A percentile compares a stretch with the other conserved stretches of the same genome.
Evolutionary conservation across 1,140 invertebrate species (phyloP).

Genomic region (Melitaea cinxia): DNA sequence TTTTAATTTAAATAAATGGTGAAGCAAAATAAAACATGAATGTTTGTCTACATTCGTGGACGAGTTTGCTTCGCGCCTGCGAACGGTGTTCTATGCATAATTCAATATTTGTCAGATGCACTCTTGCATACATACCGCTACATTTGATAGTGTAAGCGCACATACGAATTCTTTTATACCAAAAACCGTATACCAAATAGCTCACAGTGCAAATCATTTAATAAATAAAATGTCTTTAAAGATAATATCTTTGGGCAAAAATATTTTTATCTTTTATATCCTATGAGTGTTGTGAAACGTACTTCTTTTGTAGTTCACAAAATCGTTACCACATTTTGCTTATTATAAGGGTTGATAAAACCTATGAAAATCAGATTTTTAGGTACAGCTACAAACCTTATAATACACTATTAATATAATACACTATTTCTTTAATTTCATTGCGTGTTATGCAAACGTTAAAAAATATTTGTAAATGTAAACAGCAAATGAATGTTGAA

Average conservation of each 20-base stretch:
- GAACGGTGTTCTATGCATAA: conserved; percentile 20
- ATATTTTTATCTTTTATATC: too few relatives aligned
- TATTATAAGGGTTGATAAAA: too few relatives aligned
- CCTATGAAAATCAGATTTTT: too few relatives aligned
- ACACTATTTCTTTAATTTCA: not conserved
- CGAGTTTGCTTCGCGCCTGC: conserved; percentile 7
- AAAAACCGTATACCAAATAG: too few relatives aligned
- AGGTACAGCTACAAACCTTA: too few relatives aligned
- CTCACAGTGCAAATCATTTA: too few relatives aligned
- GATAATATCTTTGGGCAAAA: too few relatives aligned
- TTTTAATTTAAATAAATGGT: conserved; percentile 3
- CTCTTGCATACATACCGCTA: conserved; percentile 20
- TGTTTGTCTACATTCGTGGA: conserved; percentile 19
- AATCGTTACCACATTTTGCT: too few relatives aligned
- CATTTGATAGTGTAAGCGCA: conserved; percentile 18
- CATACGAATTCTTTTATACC: not conserved
- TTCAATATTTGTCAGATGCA: conserved; percentile 30
- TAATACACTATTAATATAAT: too few relatives aligned
- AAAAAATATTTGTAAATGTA: not conserved
- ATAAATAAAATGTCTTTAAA: too few relatives aligned
- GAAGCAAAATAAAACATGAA: conserved; percentile 18
- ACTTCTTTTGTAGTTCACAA: too few relatives aligned
- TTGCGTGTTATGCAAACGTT: conserved; percentile 10
- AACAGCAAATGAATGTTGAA: conserved; percentile 16
- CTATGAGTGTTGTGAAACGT: too few relatives aligned